Evolutionary conservation across 2,888 invertebrate species (phyloP).

Genomic region (Rapana venosa): DNA sequence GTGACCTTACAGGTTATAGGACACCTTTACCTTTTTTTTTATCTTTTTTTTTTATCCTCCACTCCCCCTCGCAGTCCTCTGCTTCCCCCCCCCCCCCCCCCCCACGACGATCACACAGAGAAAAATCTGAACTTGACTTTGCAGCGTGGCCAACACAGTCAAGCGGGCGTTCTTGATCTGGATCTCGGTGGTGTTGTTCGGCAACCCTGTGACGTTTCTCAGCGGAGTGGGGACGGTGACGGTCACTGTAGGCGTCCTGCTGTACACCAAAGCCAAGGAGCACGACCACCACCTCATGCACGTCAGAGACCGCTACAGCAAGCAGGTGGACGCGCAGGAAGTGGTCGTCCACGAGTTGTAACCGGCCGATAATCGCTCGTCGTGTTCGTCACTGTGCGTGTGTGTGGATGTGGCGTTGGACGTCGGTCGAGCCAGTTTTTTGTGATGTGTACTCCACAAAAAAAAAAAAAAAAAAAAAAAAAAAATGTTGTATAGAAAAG

Average conservation of each 20-base stretch:
- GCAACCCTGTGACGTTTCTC: slow-evolving; percentile 86
- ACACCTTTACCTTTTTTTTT: too few species aligned
- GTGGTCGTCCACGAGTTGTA: slow-evolving; percentile 36
- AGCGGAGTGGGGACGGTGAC: slow-evolving; percentile 86
- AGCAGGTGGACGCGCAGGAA: slow-evolving; percentile 35
- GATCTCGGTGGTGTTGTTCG: slow-evolving; percentile 87
- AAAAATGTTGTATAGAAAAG: too few species aligned
- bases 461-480: too few species aligned
- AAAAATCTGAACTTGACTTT: slow-evolving; percentile 52
- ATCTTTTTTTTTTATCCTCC: too few species aligned
- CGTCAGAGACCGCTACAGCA: slow-evolving; percentile 50
- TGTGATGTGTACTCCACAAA: too few species aligned
- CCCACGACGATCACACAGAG: too few species aligned
- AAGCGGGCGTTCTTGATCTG: slow-evolving; percentile 89
- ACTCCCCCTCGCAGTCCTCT: too few species aligned
- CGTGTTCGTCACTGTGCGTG: not conserved
- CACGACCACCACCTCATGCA: slow-evolving; percentile 61
- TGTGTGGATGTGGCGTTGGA: not conserved
- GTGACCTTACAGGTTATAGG: too few species aligned
- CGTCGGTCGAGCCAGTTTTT: too few species aligned
- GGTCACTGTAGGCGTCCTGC: slow-evolving; percentile 86
- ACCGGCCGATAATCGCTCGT: not conserved
- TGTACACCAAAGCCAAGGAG: slow-evolving; percentile 86
- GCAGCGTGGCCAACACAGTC: slow-evolving; percentile 88
- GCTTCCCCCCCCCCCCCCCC: too few species aligned